Conservation (phyloP, 1,140 invertebrate species). For the Episyrphus balteatus region DNA sequence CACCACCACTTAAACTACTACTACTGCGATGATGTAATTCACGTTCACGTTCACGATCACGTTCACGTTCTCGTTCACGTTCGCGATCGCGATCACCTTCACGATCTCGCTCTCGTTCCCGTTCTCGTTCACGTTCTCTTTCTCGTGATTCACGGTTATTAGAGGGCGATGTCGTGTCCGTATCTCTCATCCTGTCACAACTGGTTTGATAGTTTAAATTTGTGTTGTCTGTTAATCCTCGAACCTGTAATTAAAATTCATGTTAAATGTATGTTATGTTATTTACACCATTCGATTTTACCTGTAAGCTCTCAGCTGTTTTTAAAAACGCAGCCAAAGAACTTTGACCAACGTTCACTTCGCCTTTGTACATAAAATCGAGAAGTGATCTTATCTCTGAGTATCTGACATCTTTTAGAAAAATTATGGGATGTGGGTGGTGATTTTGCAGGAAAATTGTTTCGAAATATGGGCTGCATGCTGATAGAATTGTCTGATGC, state of each 20-base stretch:
- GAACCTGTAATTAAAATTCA: conserved; percentile 21
- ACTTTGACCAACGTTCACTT: conserved; percentile 80
- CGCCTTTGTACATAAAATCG: conserved; percentile 86
- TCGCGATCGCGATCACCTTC: conserved; percentile 9
- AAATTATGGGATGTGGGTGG: conserved; percentile 86
- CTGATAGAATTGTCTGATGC: conserved; percentile 85
- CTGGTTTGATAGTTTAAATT: conserved; percentile 46
- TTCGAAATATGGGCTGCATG: conserved; percentile 91
- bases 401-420: conserved; percentile 78
- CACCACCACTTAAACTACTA: conserved; percentile 18
- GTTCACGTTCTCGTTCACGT: conserved; percentile 24
- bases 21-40: conserved; percentile 32
- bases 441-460: conserved; percentile 82
- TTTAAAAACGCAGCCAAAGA: conserved; percentile 78
- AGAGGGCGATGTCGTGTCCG: conserved; percentile 28
- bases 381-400: conserved; percentile 77
- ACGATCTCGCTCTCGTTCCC: conserved; percentile 9
- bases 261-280: background rate
- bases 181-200: conserved; percentile 31
- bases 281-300: conserved; percentile 33
- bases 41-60: conserved; percentile 25
- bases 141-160: conserved; percentile 1
- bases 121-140: conserved; percentile 4
- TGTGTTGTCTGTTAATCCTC: conserved; percentile 78
- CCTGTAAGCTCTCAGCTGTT: conserved; percentile 82